Conservation (phyloP, 2,888 invertebrate species). For the Hydrotaea diabolus region DNA sequence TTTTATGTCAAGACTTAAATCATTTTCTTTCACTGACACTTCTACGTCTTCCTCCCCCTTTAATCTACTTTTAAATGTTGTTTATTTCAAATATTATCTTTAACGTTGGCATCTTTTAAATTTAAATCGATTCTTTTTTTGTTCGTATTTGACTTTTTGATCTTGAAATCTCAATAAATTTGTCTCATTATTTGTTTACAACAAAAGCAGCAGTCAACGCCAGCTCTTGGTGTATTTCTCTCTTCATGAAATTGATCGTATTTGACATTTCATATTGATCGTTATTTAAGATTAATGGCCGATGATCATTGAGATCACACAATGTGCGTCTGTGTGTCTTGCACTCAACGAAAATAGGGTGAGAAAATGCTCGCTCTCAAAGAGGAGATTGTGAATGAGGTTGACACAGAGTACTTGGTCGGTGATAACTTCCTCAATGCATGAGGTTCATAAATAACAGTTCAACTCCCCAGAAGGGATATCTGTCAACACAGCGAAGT, state of each 20-base stretch:
- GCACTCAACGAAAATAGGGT: not conserved
- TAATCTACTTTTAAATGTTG: constrained; percentile 26
- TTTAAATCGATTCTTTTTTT: no score
- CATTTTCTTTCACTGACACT: no score
- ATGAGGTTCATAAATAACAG: not conserved
- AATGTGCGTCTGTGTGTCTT: no score
- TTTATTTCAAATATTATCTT: constrained; percentile 56
- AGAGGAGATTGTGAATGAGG: not conserved
- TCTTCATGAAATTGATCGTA: constrained; percentile 67
- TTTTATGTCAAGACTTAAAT: no score
- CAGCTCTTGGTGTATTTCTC: constrained; percentile 34
- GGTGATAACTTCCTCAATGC: not conserved
- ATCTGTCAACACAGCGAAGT: not conserved
- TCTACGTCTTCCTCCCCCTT: no score
- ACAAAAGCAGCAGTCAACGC: constrained; percentile 11
- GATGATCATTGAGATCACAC: constrained; percentile 30
- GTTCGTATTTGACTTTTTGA: constrained; percentile 75
- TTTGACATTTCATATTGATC: constrained; percentile 73
- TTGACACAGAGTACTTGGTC: not conserved
- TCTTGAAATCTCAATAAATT: constrained; percentile 77
- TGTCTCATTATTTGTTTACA: constrained; percentile 71
- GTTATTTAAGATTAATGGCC: constrained; percentile 76
- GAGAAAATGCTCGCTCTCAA: not conserved
- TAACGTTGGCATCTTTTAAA: not conserved
- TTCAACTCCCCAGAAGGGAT: not conserved